Base-by-base conservation (phyloP, 2,113 vertebrate species). In the Polypterus senegalus region DNA sequence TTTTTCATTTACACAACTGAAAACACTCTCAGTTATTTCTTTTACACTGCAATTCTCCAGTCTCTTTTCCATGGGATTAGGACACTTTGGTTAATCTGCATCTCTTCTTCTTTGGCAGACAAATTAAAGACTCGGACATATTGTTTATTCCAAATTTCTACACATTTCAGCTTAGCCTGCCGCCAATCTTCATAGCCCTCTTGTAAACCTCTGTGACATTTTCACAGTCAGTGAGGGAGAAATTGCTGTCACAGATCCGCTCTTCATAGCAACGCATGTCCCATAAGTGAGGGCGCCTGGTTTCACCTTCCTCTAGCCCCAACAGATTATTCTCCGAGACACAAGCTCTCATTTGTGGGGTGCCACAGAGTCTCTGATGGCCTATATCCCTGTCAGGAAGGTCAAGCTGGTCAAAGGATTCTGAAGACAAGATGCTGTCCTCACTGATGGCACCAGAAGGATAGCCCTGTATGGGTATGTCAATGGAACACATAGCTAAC, bases 391-490 rank as follows among this genome's bases (percentile, higher is more conserved):
- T 74, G 45, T 88, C 73, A 0, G 96, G 94, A 51, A 97, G 83
- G 68, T 97, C 95, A 6, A 99, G 81, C 64, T 85, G 88, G 53
- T 98, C 96, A 1, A 99, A 99, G 62, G 95, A 98, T 73, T 98
- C 96, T 0, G 91, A 92, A 64, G 95, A 98, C 52, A 98, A 85
- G 69, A 98, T 98, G 77, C 95, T 97, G 74, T 98, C 94, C 77
- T 97, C 89, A 0, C 96, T 99, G 63, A 88, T 76, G 0, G 91
- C 90, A 0, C 83, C 83, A 0, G 76, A 76, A 0, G 91, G 91
- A 49, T 78, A 79, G 1, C 66, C 6, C 63, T 74, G 67, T 0
- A 51, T 10, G 58, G 56, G 61, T 65, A 71, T 0, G 1, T 66
- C n/a, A 10, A 63, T 54, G 0, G 67, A 59, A 63, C 69, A 61